A percentile compares a stretch with the other conserved stretches of the same genome.
Evolutionary conservation across 2,113 vertebrate genomes (phyloP).

Genomic region (Strix uralensis): DNA sequence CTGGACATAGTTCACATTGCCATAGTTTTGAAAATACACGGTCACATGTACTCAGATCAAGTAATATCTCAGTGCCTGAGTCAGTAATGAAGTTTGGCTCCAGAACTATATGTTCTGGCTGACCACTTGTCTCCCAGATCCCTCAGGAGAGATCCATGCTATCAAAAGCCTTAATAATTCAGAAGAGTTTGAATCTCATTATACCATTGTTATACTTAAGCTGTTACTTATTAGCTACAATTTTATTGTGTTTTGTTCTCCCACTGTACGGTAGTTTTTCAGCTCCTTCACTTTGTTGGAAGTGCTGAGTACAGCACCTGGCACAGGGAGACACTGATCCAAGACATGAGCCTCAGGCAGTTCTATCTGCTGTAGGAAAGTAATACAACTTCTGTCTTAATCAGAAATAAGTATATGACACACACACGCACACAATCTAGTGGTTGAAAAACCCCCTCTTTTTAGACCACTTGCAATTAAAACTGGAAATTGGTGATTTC

Average conservation of each 20-base stretch:
- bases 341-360: neutral
- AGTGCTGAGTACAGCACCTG: neutral
- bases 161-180: neutral
- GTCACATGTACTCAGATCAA: neutral
- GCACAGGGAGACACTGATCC: neutral
- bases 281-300: neutral
- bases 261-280: neutral
- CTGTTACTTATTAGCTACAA: neutral
- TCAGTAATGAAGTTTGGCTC: neutral
- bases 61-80: neutral
- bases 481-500: neutral
- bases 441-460: neutral
- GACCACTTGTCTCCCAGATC: neutral
- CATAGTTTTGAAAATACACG: neutral
- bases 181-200: neutral
- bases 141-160: neutral
- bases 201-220: neutral
- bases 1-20: rapidly evolving
- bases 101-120: neutral
- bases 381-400: neutral
- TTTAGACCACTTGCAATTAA: neutral
- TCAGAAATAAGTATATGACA: neutral
- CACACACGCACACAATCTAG: neutral
- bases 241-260: neutral
- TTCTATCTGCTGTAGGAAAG: neutral